Evolutionary conservation across 2,888 invertebrate species (phyloP).

Genomic region (Athalia rosae): DNA sequence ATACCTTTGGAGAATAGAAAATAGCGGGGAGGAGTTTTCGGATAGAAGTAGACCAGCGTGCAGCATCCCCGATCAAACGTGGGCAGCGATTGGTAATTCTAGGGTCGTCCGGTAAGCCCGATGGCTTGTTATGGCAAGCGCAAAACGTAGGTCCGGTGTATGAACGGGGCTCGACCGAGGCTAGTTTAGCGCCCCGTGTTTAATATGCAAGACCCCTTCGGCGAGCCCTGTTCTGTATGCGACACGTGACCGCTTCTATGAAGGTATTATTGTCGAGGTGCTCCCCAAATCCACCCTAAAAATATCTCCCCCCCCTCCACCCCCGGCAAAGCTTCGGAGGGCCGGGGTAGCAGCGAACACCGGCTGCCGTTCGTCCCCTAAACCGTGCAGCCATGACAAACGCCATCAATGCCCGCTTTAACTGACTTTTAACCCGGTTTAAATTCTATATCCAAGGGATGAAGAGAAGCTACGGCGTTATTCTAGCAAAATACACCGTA

Average conservation of each 20-base stretch:
- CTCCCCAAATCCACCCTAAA: conserved; percentile 51
- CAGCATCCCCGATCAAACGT: conserved; percentile 16
- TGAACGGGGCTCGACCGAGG: not conserved
- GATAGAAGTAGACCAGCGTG: not conserved
- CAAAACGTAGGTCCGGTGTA: not conserved
- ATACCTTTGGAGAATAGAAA: no score
- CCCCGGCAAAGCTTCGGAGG: not conserved
- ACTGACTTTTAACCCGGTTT: conserved; percentile 63
- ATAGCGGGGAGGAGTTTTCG: no score
- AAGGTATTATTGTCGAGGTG: conserved; percentile 66
- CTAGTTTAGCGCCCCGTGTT: conserved; percentile 48
- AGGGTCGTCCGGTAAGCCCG: conserved; percentile 25
- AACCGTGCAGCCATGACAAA: conserved; percentile 15
- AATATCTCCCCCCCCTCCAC: conserved; percentile 49
- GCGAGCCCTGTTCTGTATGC: conserved; percentile 62
- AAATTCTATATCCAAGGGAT: conserved; percentile 60
- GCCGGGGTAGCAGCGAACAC: not conserved
- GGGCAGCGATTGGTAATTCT: conserved; percentile 40
- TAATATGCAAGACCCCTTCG: conserved; percentile 63
- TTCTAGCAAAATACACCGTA: no score
- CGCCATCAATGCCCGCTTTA: conserved; percentile 54
- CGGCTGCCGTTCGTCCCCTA: not conserved
- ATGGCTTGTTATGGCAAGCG: conserved; percentile 29
- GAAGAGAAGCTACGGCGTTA: no score
- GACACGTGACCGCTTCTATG: conserved; percentile 65